These are phyloP conservation scores for Python bivittatus DNA, from an alignment of 2,113 vertebrate species.

Conservation along the genomic window DNA sequence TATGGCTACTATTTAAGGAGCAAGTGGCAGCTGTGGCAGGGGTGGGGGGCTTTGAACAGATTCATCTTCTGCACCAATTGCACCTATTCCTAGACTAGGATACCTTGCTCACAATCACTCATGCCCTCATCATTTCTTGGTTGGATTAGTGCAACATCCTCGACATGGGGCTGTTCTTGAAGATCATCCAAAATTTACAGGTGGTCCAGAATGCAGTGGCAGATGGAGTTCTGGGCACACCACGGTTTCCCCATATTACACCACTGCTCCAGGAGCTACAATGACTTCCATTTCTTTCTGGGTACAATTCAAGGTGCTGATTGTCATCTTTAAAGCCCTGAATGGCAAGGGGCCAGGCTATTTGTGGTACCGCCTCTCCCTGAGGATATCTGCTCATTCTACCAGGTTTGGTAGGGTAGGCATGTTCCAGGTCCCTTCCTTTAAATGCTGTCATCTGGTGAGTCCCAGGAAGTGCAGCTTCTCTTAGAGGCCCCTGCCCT, in stretches of 20 bases:
- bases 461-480: background rate
- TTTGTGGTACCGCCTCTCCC: background rate
- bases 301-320: too few relatives aligned
- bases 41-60: background rate
- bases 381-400: background rate
- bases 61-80: background rate
- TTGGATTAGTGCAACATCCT: background rate
- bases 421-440: background rate
- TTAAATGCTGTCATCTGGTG: background rate
- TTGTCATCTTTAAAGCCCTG: background rate
- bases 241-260: background rate
- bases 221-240: background rate
- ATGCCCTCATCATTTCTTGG: background rate
- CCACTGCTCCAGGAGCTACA: background rate
- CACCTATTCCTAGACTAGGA: background rate
- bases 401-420: background rate
- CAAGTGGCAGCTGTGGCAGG: background rate
- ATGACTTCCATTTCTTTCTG: background rate
- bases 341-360: background rate
- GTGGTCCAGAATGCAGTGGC: background rate
- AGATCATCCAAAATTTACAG: background rate
- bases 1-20: background rate
- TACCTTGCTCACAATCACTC: background rate
- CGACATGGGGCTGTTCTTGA: background rate
- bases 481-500: background rate